Evolutionary conservation across 2,113 vertebrate genomes (phyloP), one percentile per base, ranked within the genome.

Genomic region (Petrocephalus zakoni): DNA sequence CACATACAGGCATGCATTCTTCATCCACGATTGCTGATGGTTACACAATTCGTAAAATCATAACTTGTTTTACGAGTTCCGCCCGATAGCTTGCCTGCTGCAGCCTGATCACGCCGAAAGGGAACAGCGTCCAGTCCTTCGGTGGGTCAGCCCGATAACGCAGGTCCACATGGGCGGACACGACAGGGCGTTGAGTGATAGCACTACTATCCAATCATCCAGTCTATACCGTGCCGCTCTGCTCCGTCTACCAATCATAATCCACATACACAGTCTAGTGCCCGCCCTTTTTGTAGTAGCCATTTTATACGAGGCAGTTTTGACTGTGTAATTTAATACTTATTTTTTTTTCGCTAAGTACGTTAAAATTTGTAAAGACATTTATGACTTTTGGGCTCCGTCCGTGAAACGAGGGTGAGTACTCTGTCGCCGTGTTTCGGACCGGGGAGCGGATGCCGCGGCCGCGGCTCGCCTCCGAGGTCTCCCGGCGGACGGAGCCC

Each of bases 201-300:
- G 72, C 34, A 29, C 8, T 25, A 29, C 42, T 68, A 61, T 78
- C 94, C 94, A 95, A 94, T 95, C 92, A 92, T 0, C 37, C 17
- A 88, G 29, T 13, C 84, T 5, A 19, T 87, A 46, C 49, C 46
- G 21, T 25, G 0, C 13, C 6, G 2, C 75, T 19, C 11, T 9
- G 88, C 46, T 81, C n/a, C 17, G 42, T 17, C 0, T 19, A 90
- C 94, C 92, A 95, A 92, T 94, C 90, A 91, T 3, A 88, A 4
- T 0, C 68, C 42, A 25, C 52, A 9, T 42, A 9, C 22, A 49
- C 5, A 87, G 55, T 61, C 81, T 2, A 84, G 91, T 91, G 13
- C 93, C 94, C 88, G 55, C n/a, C 88, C 11, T 46, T 78, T 82
- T 87, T 46, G 15, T 90, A 93, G 94, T 93, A 92, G 94, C 94